Evolutionary conservation across 2,797 vertebrate species (phyloP), one percentile per base, ranked within the genome.

Genomic region (Zenarchopterus dispar): DNA sequence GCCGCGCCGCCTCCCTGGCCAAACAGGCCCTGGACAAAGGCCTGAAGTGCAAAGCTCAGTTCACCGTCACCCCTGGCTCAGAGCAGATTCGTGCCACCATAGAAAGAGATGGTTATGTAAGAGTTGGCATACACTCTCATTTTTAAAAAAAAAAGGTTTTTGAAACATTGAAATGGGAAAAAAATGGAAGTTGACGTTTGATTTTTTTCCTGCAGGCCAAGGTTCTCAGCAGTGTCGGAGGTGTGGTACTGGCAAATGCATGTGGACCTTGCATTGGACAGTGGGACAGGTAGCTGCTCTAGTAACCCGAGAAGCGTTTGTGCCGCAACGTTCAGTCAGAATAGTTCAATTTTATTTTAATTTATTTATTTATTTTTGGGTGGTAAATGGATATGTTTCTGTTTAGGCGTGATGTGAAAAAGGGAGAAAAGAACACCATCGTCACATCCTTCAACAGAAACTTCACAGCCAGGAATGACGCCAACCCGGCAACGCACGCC

Each of bases 181-280:
- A 39, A 15, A 39, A 39, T 15, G 4, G 13, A 15, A 39, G 36
- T 15, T 39, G 13, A 1, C 28, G 2, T 36, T 1, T 39, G 13
- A 39, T 39, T 15, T 4, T 78, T 62, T n/a, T n/a, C n/a, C 4
- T 62, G 77, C 72, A 98, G 96, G 90, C 96, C 0, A 89, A 96
- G 86, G 56, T 94, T 77, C 90, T 98, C 28, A 94, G 93, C 41
- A 95, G 97, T 23, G 94, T 97, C n/a, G 97, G 97, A n/a, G 97
- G 97, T 26, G 16, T 98, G n/a, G 95, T 98, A 52, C 91, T 98
- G 54, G 97, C 97, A 75, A 99, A 98, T 1, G 97, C 97, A 18
- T 99, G 97, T 80, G 97, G 97, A 44, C 97, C 97, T 8, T 99
- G 97, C 85, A 98, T 99, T 15, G 97, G 97, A 49, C 97, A 99